These are phyloP conservation scores for Hypolimnas misippus DNA, from an alignment of 2,888 invertebrate genomes.

Conservation along the genomic window DNA sequence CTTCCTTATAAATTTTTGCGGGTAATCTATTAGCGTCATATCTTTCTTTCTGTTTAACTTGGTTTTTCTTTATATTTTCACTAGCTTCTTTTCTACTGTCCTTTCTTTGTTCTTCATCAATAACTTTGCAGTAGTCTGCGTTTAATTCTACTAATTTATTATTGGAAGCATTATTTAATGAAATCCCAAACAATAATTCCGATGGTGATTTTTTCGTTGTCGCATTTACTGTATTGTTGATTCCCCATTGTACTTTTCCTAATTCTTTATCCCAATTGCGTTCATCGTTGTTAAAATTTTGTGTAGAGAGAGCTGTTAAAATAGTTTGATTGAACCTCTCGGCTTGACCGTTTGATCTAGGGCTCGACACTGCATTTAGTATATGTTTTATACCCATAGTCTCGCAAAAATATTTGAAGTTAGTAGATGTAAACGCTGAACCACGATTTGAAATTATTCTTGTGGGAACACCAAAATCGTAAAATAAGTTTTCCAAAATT, in stretches of 20 bases:
- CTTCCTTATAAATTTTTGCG: slow-evolving; percentile 3
- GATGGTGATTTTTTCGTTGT: slow-evolving; percentile 34
- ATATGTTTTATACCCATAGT: slow-evolving; percentile 45
- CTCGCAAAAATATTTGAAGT: slow-evolving; percentile 50
- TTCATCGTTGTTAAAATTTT: slow-evolving; percentile 14
- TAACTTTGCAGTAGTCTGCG: too few relatives aligned
- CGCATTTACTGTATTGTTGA: slow-evolving; percentile 37
- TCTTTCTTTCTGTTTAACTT: slow-evolving; percentile 4
- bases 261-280: slow-evolving; percentile 33
- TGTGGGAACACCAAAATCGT: too few relatives aligned
- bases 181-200: slow-evolving; percentile 51
- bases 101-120: too few relatives aligned
- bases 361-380: slow-evolving; percentile 45
- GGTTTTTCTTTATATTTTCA: slow-evolving; percentile 1
- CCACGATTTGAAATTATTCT: slow-evolving; percentile 58
- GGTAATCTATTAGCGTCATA: slow-evolving; percentile 7
- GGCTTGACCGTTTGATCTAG: too few relatives aligned
- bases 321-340: slow-evolving; percentile 16
- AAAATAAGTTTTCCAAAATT: too few relatives aligned
- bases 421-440: slow-evolving; percentile 54
- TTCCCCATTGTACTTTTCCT: slow-evolving; percentile 36
- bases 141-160: slow-evolving; percentile 5
- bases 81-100: background rate
- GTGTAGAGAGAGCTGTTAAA: too few relatives aligned
- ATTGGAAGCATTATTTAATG: background rate